Evolutionary conservation across 2,888 invertebrate species (phyloP).

Genomic region (Mythimna ferrago): DNA sequence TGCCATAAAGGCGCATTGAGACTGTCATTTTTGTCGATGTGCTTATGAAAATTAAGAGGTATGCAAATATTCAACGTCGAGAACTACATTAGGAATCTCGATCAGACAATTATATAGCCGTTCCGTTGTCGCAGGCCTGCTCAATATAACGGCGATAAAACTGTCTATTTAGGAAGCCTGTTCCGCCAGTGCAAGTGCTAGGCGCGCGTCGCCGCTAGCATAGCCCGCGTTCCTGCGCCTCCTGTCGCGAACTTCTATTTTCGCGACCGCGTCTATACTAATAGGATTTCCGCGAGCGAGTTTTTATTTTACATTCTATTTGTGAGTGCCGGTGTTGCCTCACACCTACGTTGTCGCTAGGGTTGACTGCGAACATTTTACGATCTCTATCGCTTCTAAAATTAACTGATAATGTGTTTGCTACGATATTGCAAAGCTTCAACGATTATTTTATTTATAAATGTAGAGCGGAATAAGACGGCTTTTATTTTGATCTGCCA

Average conservation of each 20-base stretch:
- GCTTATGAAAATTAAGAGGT: neutral
- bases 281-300: constrained; percentile 80
- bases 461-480: constrained; percentile 8
- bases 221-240: constrained; percentile 42
- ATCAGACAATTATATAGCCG: constrained; percentile 10
- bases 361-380: constrained; percentile 44
- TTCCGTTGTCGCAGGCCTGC: neutral
- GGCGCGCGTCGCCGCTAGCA: constrained; percentile 26
- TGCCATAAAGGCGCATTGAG: neutral
- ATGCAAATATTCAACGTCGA: too few species aligned
- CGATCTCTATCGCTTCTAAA: constrained; percentile 34
- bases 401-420: constrained; percentile 45
- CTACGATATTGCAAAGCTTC: constrained; percentile 30
- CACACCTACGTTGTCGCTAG: constrained; percentile 59
- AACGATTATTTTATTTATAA: constrained; percentile 32
- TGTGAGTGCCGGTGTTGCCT: constrained; percentile 67
- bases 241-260: constrained; percentile 74
- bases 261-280: constrained; percentile 66
- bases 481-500: constrained; percentile 28
- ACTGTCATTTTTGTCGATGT: neutral
- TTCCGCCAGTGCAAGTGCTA: constrained; percentile 39
- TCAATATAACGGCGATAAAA: constrained; percentile 19
- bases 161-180: constrained; percentile 23
- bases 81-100: neutral
- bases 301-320: constrained; percentile 79